Evolutionary conservation across 2,888 invertebrate genomes (phyloP).

Genomic region (Pegoplata infirma): DNA sequence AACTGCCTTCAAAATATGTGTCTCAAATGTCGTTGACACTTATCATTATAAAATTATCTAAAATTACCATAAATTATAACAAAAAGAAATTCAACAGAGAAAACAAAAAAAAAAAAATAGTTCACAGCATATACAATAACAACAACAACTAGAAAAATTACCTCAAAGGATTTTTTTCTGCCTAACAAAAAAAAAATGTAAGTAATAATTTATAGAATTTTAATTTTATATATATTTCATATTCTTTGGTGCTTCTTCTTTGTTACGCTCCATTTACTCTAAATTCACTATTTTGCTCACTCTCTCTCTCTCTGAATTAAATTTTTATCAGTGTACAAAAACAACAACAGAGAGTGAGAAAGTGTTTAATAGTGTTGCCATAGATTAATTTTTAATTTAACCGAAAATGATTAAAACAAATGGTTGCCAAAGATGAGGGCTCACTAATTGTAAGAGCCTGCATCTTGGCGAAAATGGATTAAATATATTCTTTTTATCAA

Average conservation of each 20-base stretch:
- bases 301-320: not conserved
- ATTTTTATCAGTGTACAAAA: no score
- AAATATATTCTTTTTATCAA: no score
- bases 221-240: conserved; percentile 18
- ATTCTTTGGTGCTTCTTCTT: conserved; percentile 2
- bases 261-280: conserved; percentile 42
- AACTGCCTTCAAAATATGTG: conserved; percentile 55
- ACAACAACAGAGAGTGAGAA: not conserved
- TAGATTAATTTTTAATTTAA: not conserved
- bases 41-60: conserved; percentile 50
- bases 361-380: conserved; percentile 37
- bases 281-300: not conserved
- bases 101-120: no score
- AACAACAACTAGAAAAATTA: conserved; percentile 42
- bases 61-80: conserved; percentile 47
- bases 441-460: no score
- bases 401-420: not conserved
- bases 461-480: no score
- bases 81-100: conserved; percentile 25
- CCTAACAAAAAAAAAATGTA: conserved; percentile 25
- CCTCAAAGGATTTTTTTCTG: conserved; percentile 41
- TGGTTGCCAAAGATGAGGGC: no score
- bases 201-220: conserved; percentile 40
- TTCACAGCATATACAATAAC: conserved; percentile 18
- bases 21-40: conserved; percentile 62